A percentile compares a stretch with the other conserved stretches of the same genome.
Evolutionary conservation across 2,113 vertebrate genomes (phyloP).

Genomic region (Nycticorax nycticorax): DNA sequence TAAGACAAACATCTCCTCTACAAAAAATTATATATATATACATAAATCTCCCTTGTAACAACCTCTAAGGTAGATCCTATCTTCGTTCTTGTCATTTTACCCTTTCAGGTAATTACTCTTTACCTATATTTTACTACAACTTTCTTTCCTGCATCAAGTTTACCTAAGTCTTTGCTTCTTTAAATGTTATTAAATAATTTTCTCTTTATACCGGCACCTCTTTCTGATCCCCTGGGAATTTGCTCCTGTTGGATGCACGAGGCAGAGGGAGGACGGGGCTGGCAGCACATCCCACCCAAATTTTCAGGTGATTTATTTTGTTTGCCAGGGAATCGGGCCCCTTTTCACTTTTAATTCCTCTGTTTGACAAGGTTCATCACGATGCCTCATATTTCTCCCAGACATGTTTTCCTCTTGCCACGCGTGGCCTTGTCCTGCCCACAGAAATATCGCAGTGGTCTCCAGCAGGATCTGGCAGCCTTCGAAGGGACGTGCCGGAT

Average conservation of each 20-base stretch:
- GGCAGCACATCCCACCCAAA: not conserved
- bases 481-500: fast-evolving
- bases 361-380: not conserved
- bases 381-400: not conserved
- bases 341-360: not conserved
- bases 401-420: not conserved
- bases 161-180: not conserved
- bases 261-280: not conserved
- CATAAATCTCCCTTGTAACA: not conserved
- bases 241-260: not conserved
- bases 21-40: not conserved
- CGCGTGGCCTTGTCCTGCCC: not conserved
- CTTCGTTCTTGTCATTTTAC: not conserved
- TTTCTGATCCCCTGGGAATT: not conserved
- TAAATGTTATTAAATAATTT: not conserved
- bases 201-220: not conserved
- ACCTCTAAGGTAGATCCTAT: not conserved
- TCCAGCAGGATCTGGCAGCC: not conserved
- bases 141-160: not conserved
- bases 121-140: not conserved
- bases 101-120: not conserved
- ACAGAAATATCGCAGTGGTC: fast-evolving
- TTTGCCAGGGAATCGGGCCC: not conserved
- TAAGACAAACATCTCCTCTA: not conserved
- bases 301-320: not conserved